phyloP scores from a whole-genome alignment of 2,797 vertebrate species.

The Sparidentex hasta region DNA sequence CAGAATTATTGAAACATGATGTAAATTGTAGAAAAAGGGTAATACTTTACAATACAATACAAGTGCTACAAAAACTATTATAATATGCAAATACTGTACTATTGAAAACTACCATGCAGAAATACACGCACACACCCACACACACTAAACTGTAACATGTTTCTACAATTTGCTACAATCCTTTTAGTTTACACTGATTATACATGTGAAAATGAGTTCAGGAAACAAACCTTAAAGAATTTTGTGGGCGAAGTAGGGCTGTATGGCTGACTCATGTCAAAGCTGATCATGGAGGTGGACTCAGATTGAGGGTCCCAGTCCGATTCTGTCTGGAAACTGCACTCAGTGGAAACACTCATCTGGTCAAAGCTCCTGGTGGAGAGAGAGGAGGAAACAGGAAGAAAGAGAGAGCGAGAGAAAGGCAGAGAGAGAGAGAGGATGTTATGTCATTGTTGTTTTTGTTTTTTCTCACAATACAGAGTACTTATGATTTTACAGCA shows the following conservation, averaged over 20 bases:
- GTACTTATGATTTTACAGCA: background rate
- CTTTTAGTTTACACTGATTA: background rate
- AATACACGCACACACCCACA: background rate
- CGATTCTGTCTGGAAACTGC: conserved; percentile 65
- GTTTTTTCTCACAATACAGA: conserved; percentile 52
- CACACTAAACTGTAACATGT: background rate
- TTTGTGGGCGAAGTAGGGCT: conserved; percentile 64
- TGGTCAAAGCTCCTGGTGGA: conserved; percentile 80
- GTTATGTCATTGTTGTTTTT: conserved; percentile 73
- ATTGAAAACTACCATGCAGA: background rate
- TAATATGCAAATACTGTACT: background rate
- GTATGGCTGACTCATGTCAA: conserved; percentile 69
- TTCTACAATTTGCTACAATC: background rate
- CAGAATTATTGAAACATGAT: background rate
- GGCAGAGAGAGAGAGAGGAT: conserved; percentile 40
- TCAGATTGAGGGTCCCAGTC: conserved; percentile 69
- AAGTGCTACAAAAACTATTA: background rate
- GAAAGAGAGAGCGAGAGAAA: background rate
- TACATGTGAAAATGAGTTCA: background rate
- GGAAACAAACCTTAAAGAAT: conserved; percentile 72
- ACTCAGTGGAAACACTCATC: conserved; percentile 80
- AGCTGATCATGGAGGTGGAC: conserved; percentile 68
- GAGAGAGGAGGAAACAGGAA: conserved; percentile 61
- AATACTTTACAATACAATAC: background rate
- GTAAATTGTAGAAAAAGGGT: background rate